A percentile compares a stretch with the other conserved stretches of the same genome.
Conservation (phyloP, 2,888 invertebrate species). For the Caenorhabditis auriculariae region DNA sequence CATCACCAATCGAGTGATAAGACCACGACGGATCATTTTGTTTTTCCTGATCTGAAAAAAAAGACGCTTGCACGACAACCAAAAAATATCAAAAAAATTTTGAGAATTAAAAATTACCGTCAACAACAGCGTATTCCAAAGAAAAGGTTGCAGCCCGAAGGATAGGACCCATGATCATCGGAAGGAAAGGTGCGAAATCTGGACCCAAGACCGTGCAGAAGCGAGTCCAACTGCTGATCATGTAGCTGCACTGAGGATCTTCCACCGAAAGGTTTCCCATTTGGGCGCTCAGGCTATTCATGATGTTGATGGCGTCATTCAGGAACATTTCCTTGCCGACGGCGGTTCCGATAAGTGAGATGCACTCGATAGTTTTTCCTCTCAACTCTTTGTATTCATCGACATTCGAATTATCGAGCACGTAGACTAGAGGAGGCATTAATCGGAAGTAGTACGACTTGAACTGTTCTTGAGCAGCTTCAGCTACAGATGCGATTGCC, state of each 20-base stretch:
- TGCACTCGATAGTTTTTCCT: constrained; percentile 98
- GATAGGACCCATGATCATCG: constrained; percentile 91
- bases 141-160: constrained; percentile 87
- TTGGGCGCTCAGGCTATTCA: constrained; percentile 19
- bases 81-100: neutral
- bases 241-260: constrained; percentile 77
- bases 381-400: constrained; percentile 69
- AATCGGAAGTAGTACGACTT: constrained; percentile 84
- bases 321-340: constrained; percentile 74
- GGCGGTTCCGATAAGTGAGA: constrained; percentile 85
- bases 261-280: constrained; percentile 26
- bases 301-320: constrained; percentile 84
- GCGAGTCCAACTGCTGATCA: constrained; percentile 97
- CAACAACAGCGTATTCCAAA: constrained; percentile 87
- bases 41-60: constrained; percentile 6
- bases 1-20: constrained; percentile 85
- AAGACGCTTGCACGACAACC: neutral
- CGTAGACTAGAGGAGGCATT: constrained; percentile 90
- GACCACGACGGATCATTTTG: constrained; percentile 63
- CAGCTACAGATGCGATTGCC: constrained; percentile 84
- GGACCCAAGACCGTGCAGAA: constrained; percentile 79
- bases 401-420: constrained; percentile 84
- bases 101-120: constrained; percentile 71
- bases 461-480: constrained; percentile 95
- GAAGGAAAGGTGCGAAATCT: constrained; percentile 77